These are phyloP conservation scores for Rhysida immarginata DNA, from an alignment of 1,140 invertebrate genomes.

Conservation along the genomic window DNA sequence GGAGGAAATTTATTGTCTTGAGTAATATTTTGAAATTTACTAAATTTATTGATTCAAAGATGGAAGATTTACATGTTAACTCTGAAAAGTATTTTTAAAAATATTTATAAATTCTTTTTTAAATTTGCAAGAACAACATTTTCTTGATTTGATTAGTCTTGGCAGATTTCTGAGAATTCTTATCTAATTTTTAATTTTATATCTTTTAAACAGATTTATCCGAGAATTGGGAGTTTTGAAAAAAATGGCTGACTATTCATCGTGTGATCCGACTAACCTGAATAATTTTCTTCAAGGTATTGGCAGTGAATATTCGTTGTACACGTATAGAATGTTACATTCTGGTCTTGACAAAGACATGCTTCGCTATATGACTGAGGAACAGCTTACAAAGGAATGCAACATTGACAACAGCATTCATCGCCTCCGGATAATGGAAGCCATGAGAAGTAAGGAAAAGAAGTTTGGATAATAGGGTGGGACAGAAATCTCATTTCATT, in stretches of 20 bases:
- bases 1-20: too few relatives aligned
- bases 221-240: conserved; percentile 88
- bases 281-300: conserved; percentile 78
- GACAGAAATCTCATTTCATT: too few relatives aligned
- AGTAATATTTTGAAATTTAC: not conserved
- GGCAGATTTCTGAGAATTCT: not conserved
- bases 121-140: not conserved
- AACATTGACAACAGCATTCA: conserved; percentile 89
- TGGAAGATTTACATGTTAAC: not conserved
- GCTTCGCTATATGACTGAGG: conserved; percentile 56
- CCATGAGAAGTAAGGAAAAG: conserved; percentile 51
- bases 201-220: conserved; percentile 55
- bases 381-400: conserved; percentile 78
- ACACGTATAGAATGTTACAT: conserved; percentile 92
- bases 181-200: not conserved
- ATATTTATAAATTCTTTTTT: not conserved
- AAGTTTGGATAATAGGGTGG: not conserved
- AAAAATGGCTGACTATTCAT: conserved; percentile 93
- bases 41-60: not conserved
- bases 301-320: conserved; percentile 81
- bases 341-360: conserved; percentile 81
- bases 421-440: conserved; percentile 69
- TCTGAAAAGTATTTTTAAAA: not conserved
- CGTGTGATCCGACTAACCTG: conserved; percentile 75
- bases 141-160: too few relatives aligned